Evolutionary conservation across 2,113 vertebrate species (phyloP).

Genomic region (Phrynocephalus versicolor): DNA sequence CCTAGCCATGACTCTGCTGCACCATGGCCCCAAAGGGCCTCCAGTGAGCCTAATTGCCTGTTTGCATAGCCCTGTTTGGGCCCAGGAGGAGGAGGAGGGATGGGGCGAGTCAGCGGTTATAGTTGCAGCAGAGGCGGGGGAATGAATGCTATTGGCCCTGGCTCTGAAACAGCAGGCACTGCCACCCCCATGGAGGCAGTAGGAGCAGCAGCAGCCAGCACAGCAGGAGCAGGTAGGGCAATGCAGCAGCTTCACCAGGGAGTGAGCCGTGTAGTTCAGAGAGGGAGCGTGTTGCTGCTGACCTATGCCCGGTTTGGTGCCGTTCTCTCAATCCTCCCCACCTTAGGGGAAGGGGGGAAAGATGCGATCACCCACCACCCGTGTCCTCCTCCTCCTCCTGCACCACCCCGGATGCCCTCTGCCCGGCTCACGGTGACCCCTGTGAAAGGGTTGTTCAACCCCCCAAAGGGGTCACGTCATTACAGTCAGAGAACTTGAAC

Average conservation of each 20-base stretch:
- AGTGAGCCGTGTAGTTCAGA: background rate
- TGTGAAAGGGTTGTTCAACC: no score
- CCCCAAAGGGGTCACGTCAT: no score
- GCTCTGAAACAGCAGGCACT: no score
- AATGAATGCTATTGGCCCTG: background rate
- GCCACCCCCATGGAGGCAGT: slow-evolving; percentile 8
- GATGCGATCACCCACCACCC: no score
- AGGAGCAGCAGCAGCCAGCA: no score
- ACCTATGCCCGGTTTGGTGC: background rate
- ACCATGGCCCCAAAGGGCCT: no score
- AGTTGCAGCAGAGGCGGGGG: background rate
- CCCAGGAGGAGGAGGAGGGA: background rate
- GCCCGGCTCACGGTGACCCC: background rate
- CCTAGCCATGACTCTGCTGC: no score
- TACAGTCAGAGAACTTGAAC: no score
- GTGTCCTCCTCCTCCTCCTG: background rate
- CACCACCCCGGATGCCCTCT: background rate
- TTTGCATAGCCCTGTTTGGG: no score
- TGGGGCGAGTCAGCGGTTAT: background rate
- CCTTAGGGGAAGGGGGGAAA: no score
- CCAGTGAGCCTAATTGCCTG: no score
- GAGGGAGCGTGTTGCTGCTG: background rate
- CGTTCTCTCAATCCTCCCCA: no score
- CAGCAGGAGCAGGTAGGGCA: slow-evolving; percentile 1
- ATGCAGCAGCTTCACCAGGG: slow-evolving; percentile 23